phyloP scores from a whole-genome alignment of 2,797 vertebrate species.

The Scyliorhinus canicula region DNA sequence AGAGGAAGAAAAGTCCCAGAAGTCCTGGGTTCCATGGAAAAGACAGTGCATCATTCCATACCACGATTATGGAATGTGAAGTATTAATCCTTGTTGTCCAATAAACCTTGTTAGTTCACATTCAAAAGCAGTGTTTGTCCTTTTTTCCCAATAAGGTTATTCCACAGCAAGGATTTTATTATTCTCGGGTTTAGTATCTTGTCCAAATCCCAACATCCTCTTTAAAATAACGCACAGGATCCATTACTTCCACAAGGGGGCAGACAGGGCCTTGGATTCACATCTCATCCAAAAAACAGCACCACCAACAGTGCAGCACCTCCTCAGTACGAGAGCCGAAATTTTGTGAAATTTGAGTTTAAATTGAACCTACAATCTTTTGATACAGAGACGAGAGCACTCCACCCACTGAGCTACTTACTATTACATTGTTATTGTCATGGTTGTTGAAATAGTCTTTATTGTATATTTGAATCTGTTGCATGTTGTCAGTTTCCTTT shows the following conservation, averaged over 20 bases:
- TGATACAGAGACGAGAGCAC: background rate
- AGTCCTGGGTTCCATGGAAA: no score
- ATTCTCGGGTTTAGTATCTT: no score
- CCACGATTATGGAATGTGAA: no score
- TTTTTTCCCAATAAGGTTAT: no score
- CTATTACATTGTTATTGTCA: background rate
- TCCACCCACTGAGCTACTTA: background rate
- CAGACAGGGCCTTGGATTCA: background rate
- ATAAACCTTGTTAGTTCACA: no score
- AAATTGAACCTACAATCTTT: background rate
- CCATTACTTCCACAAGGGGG: background rate
- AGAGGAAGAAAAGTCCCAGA: no score
- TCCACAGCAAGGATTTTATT: no score
- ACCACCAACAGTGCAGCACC: background rate
- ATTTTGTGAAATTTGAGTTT: background rate
- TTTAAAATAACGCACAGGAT: background rate
- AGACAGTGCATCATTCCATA: no score
- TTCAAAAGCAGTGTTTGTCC: no score
- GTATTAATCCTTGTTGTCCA: no score
- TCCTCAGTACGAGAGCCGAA: background rate
- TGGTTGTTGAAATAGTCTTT: background rate
- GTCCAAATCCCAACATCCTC: no score
- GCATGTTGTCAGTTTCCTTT: background rate
- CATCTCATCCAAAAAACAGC: background rate
- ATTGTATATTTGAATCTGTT: background rate